A percentile compares a stretch with the other conserved stretches of the same genome.
These are phyloP conservation scores for Neuroterus valhalla DNA, from an alignment of 1,140 invertebrate genomes.

Conservation along the genomic window DNA sequence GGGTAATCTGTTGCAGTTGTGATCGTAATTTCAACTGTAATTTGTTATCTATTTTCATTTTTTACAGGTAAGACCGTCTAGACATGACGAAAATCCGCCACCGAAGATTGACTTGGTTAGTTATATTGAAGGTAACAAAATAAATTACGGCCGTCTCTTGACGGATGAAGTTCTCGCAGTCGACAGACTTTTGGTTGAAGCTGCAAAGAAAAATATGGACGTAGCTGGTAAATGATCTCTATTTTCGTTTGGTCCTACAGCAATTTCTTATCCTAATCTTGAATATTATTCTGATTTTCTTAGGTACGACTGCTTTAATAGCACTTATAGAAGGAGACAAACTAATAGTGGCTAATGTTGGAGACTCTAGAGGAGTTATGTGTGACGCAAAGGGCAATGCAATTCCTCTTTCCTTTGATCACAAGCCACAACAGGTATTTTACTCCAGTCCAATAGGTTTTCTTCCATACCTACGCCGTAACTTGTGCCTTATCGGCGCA, in stretches of 20 bases:
- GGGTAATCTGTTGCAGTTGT: conserved; percentile 4
- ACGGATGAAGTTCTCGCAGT: conserved; percentile 90
- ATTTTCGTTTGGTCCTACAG: conserved; percentile 33
- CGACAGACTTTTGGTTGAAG: conserved; percentile 85
- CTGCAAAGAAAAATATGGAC: conserved; percentile 88
- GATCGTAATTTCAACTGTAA: conserved; percentile 22
- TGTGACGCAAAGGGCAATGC: conserved; percentile 92
- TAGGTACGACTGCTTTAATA: conserved; percentile 94
- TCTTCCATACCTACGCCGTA: too few relatives aligned
- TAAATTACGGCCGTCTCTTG: conserved; percentile 87
- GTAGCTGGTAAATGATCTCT: conserved; percentile 81
- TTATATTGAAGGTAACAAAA: conserved; percentile 83
- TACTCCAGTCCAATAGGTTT: conserved; percentile 33
- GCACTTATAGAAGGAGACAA: conserved; percentile 88
- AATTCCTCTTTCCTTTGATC: conserved; percentile 95
- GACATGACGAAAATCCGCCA: conserved; percentile 54
- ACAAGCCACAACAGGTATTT: conserved; percentile 93
- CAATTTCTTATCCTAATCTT: conserved; percentile 29
- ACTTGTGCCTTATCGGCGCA: too few relatives aligned
- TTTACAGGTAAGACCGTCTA: conserved; percentile 64
- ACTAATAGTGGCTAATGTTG: conserved; percentile 95
- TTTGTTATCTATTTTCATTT: conserved; percentile 11
- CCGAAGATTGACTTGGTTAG: conserved; percentile 70
- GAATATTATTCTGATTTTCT: conserved; percentile 34
- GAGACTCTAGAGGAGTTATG: conserved; percentile 96